Evolutionary conservation across 2,888 invertebrate species (phyloP).

Genomic region (Opisthograptis luteolata): DNA sequence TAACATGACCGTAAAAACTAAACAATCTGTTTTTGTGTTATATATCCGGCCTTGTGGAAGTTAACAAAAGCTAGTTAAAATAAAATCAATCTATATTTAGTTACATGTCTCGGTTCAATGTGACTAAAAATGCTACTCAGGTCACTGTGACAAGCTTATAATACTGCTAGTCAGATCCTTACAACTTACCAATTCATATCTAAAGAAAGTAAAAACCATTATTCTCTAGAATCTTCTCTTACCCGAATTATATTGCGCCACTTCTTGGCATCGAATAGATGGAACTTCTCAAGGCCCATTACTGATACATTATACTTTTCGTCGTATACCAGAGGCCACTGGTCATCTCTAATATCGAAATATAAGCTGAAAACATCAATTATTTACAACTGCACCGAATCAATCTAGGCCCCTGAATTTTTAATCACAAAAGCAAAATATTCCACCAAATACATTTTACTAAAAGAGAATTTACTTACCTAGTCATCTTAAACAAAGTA

Average conservation of each 20-base stretch:
- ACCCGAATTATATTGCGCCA: constrained; percentile 91
- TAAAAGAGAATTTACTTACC: constrained; percentile 31
- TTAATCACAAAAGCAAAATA: neutral
- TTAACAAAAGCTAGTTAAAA: no score
- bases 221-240: neutral
- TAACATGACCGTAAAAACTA: no score
- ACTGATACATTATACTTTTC: constrained; percentile 92
- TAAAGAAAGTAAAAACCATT: no score
- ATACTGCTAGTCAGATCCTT: no score
- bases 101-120: no score
- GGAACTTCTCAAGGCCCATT: constrained; percentile 91
- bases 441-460: neutral
- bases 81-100: no score
- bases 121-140: no score
- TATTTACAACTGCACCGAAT: neutral
- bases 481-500: constrained; percentile 41
- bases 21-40: no score
- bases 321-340: constrained; percentile 92
- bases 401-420: neutral
- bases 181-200: no score
- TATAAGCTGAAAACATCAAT: constrained; percentile 80
- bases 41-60: no score
- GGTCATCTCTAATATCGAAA: constrained; percentile 80
- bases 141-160: no score
- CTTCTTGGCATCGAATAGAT: constrained; percentile 95